Conservation (phyloP, 2,797 vertebrate species). For the Luscinia luscinia region DNA sequence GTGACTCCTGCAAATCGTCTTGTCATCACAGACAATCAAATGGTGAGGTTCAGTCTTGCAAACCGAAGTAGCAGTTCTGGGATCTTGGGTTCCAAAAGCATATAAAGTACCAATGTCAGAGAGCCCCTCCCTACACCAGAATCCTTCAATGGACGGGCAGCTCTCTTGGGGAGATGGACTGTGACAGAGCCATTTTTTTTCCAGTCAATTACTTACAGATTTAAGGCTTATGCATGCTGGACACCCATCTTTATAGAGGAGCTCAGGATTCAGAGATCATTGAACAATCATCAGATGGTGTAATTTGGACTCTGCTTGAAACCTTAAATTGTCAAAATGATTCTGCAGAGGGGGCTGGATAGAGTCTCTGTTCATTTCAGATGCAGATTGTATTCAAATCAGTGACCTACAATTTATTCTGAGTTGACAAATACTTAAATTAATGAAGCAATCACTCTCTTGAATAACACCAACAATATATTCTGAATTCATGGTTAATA, state of each 20-base stretch:
- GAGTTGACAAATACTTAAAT: conserved; percentile 54
- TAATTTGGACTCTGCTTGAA: conserved; percentile 9
- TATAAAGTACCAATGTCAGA: fast-evolving
- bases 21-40: neutral
- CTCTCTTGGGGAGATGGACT: neutral
- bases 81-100: neutral
- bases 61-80: neutral
- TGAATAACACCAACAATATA: neutral
- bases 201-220: neutral
- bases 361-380: neutral
- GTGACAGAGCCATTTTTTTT: neutral
- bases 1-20: neutral
- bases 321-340: neutral
- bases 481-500: conserved; percentile 48
- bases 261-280: neutral
- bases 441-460: conserved; percentile 33
- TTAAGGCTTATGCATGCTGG: neutral
- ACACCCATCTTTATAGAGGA: neutral
- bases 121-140: neutral
- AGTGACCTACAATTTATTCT: conserved; percentile 42
- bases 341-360: neutral
- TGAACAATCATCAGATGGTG: neutral
- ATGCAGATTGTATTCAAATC: conserved; percentile 46
- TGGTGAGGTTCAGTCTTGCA: neutral
- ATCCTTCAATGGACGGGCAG: neutral